Base-by-base conservation (phyloP, 1,140 invertebrate species). In the Triops longicaudatus region DNA sequence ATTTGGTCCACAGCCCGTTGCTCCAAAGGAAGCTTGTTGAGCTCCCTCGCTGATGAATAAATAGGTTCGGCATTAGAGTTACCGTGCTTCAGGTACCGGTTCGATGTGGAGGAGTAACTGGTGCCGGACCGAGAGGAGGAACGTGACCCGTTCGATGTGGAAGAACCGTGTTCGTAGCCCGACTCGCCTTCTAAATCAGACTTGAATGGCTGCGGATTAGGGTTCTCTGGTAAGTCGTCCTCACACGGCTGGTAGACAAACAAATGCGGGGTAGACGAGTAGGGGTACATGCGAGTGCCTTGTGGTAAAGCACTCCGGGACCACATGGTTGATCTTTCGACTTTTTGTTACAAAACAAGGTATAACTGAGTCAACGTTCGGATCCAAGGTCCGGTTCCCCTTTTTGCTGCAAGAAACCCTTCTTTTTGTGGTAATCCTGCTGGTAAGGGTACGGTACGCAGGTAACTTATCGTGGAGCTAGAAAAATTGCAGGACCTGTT, bases 11-110 rank as follows among this genome's bases (percentile, higher is more conserved):
- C 82, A 26, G 82, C 80, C 63, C 82, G 80, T 37, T 78, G 78
- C 79, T 87, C 79, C 27, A 81, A 80, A 76, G 82, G 80, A 10
- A 81, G 73, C 44, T 83, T 81, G 27, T 83, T 80, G 22, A 82
- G 79, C 72, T 83, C 82, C 63, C 82, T 82, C 9, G 84, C 81
- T 12, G 81, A 80, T 17, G 80, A 81, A 71, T 81, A 81, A 28
- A 81, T 81, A 11, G 81, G 80, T 26, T 81, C 81, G 28, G 72
- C 6, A 22, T 9, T 9, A 10, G 50, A 22, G 50, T 17, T 17
- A 44, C 79, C 79, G 43, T 37, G 42, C 63, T 79, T 77, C 37
- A 78, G 75, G 44, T 77, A 73, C 42, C 28, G 63, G 63, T 26
- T 28, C 74, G 73, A 37, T 63, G 79, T 22, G 12, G 77, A 14